Percentiles rank a stretch among this genome's conserved stretches.
Evolutionary conservation across 2,113 vertebrate species (phyloP).

Genomic region (Caranx ignobilis): DNA sequence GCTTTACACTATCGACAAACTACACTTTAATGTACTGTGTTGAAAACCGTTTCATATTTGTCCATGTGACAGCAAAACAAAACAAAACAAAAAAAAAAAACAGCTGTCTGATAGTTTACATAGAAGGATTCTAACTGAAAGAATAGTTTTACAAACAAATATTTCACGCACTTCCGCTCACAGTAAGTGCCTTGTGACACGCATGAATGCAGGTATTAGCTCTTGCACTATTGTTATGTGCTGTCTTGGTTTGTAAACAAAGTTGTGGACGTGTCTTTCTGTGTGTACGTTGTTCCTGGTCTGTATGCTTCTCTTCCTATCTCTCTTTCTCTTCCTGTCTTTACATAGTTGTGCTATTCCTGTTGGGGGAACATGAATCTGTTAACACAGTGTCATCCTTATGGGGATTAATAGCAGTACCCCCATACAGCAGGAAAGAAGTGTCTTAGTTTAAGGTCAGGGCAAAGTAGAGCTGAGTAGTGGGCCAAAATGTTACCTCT

Average conservation of each 20-base stretch:
- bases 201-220: slow-evolving; percentile 27
- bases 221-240: slow-evolving; percentile 9
- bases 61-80: not conserved
- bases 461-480: not conserved
- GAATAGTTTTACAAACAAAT: not conserved
- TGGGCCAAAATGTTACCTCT: too few relatives aligned
- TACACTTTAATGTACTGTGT: not conserved
- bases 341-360: not conserved
- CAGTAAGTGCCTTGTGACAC: slow-evolving; percentile 47
- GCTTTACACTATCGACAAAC: not conserved
- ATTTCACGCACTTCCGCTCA: slow-evolving; percentile 41
- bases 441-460: not conserved
- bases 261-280: slow-evolving; percentile 22
- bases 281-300: not conserved
- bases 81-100: not conserved
- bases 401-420: not conserved
- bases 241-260: slow-evolving; percentile 30
- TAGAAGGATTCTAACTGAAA: not conserved
- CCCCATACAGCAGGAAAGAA: not conserved
- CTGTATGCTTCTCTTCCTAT: slow-evolving; percentile 29
- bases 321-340: slow-evolving; percentile 21
- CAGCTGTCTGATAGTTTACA: not conserved
- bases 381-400: not conserved
- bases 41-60: not conserved
- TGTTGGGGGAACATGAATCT: not conserved